These are phyloP conservation scores for Zaprionus obscuricornis DNA, from an alignment of 2,888 invertebrate genomes.

Conservation along the genomic window DNA sequence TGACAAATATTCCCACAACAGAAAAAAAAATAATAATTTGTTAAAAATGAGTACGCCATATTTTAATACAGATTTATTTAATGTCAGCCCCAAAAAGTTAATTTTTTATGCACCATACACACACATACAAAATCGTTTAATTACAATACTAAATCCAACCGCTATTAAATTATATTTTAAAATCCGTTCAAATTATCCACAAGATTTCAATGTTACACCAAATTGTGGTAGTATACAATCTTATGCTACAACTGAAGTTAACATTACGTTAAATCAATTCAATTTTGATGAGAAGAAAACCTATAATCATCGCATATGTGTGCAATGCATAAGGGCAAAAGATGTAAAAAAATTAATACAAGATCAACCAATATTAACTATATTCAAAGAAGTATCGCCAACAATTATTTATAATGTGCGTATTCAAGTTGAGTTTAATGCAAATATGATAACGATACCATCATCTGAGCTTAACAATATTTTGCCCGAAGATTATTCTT, in stretches of 20 bases:
- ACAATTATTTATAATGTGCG: not conserved
- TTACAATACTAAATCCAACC: conserved; percentile 51
- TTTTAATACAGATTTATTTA: conserved; percentile 13
- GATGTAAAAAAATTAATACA: fast-evolving
- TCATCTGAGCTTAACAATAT: not conserved
- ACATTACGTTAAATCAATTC: conserved; percentile 25
- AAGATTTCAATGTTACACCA: conserved; percentile 39
- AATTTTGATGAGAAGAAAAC: conserved; percentile 1
- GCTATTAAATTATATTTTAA: conserved; percentile 38
- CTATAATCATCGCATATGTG: conserved; percentile 33
- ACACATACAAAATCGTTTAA: conserved; percentile 33
- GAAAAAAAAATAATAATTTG: too few species aligned
- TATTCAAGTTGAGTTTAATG: conserved; percentile 20
- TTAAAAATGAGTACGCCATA: not conserved
- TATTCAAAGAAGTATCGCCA: conserved; percentile 19
- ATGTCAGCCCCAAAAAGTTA: conserved; percentile 39
- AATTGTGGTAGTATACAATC: conserved; percentile 36
- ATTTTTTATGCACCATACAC: conserved; percentile 56
- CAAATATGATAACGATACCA: not conserved
- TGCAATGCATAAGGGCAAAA: conserved; percentile 23
- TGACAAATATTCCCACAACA: too few species aligned
- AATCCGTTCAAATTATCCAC: conserved; percentile 36
- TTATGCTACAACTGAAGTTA: conserved; percentile 37
- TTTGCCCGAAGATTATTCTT: not conserved
- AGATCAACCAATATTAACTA: not conserved